Conservation (phyloP, 1,140 invertebrate genomes). For the Hypothenemus hampei region DNA sequence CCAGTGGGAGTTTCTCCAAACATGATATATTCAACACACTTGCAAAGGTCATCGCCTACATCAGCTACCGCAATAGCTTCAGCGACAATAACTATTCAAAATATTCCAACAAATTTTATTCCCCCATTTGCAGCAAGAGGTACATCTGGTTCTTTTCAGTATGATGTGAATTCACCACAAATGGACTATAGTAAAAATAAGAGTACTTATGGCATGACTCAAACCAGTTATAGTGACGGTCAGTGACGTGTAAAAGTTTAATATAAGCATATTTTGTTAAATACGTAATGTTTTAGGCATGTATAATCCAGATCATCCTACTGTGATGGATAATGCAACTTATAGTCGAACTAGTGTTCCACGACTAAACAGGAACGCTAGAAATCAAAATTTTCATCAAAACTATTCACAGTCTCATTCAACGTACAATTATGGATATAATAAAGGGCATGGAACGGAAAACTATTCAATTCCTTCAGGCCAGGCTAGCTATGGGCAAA, state of each 20-base stretch:
- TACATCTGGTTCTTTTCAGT: conserved; percentile 41
- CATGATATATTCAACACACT: conserved; percentile 54
- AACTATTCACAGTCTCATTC: conserved; percentile 43
- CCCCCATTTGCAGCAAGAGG: conserved; percentile 53
- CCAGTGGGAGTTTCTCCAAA: conserved; percentile 43
- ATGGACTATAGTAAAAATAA: conserved; percentile 35
- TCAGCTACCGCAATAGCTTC: conserved; percentile 54
- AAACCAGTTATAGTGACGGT: conserved; percentile 37
- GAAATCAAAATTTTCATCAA: conserved; percentile 43
- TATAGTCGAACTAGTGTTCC: conserved; percentile 43
- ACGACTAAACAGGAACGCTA: conserved; percentile 23
- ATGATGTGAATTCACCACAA: conserved; percentile 41
- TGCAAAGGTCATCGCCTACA: conserved; percentile 55
- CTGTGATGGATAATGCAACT: conserved; percentile 41
- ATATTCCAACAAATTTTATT: conserved; percentile 52
- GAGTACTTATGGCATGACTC: conserved; percentile 41
- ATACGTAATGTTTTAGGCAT: conserved; percentile 43
- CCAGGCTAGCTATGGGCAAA: conserved; percentile 40
- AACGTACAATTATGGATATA: conserved; percentile 41
- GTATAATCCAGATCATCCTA: conserved; percentile 47
- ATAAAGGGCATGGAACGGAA: conserved; percentile 46
- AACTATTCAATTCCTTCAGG: conserved; percentile 43
- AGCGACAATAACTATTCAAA: conserved; percentile 53
- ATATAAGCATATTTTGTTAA: not conserved
- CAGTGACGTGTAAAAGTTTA: not conserved